Evolutionary conservation across 1,140 invertebrate genomes (phyloP).

Genomic region (Philopotamus ludificatus): DNA sequence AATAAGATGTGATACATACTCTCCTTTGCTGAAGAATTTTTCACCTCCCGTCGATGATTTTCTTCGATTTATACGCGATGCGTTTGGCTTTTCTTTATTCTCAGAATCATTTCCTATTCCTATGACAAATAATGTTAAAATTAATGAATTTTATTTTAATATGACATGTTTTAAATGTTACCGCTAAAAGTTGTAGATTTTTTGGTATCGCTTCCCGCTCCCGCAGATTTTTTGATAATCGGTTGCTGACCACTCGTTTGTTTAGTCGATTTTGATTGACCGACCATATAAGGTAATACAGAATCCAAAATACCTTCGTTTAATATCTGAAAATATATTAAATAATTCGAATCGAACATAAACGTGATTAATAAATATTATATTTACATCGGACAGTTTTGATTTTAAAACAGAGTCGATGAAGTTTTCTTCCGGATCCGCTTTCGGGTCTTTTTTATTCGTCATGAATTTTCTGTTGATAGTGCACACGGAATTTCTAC

Average conservation of each 20-base stretch:
- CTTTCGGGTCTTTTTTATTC: conserved; percentile 31
- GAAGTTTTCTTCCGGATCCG: conserved; percentile 33
- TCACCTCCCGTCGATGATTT: conserved; percentile 54
- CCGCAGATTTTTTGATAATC: conserved; percentile 53
- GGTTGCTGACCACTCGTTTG: conserved; percentile 54
- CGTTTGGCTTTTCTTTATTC: conserved; percentile 43
- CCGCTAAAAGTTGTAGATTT: conserved; percentile 56
- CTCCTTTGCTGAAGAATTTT: conserved; percentile 48
- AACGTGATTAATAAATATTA: conserved; percentile 16
- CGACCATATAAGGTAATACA: conserved; percentile 68
- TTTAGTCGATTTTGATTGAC: conserved; percentile 53
- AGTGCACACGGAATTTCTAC: conserved; percentile 37
- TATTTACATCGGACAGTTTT: conserved; percentile 40
- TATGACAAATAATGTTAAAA: background rate
- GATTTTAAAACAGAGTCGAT: conserved; percentile 34
- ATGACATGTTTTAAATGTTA: conserved; percentile 30
- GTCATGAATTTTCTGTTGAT: conserved; percentile 21
- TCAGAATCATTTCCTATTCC: conserved; percentile 47
- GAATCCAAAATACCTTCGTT: conserved; percentile 78
- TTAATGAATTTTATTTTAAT: background rate
- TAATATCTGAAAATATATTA: conserved; percentile 59
- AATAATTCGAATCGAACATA: background rate
- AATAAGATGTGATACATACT: conserved; percentile 45
- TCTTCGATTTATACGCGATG: conserved; percentile 46
- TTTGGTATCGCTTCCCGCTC: conserved; percentile 49